Evolutionary conservation across 2,113 vertebrate species (phyloP).

Genomic region (Entomyzon cyanotis): DNA sequence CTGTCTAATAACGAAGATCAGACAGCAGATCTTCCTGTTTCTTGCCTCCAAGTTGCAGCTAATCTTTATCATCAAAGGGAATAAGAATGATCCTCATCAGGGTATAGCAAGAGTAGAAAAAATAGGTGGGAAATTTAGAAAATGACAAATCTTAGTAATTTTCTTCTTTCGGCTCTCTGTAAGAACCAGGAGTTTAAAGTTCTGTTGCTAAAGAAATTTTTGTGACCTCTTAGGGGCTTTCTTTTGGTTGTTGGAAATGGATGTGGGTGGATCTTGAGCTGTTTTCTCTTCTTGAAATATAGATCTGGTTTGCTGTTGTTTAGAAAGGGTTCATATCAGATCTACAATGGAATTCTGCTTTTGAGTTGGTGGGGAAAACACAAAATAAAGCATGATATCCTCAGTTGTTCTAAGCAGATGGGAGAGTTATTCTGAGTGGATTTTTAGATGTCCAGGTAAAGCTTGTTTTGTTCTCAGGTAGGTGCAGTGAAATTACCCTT

Average conservation of each 20-base stretch:
- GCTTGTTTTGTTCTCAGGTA: background rate
- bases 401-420: accelerated
- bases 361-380: background rate
- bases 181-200: background rate
- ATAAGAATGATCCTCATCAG: background rate
- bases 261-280: background rate
- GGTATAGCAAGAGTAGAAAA: background rate
- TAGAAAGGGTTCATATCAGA: background rate
- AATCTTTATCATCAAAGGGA: background rate
- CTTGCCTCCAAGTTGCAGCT: background rate
- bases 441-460: background rate
- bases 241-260: background rate
- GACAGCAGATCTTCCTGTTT: background rate
- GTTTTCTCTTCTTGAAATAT: background rate
- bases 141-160: background rate
- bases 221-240: background rate
- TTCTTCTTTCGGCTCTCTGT: background rate
- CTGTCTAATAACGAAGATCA: background rate
- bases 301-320: background rate
- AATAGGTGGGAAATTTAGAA: background rate
- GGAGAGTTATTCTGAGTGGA: background rate
- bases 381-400: background rate
- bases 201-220: background rate
- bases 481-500: accelerated
- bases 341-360: accelerated